Evolutionary conservation across 2,888 invertebrate genomes (phyloP), one percentile per base, ranked within the genome.

Genomic region (Drosophila tripunctata): DNA sequence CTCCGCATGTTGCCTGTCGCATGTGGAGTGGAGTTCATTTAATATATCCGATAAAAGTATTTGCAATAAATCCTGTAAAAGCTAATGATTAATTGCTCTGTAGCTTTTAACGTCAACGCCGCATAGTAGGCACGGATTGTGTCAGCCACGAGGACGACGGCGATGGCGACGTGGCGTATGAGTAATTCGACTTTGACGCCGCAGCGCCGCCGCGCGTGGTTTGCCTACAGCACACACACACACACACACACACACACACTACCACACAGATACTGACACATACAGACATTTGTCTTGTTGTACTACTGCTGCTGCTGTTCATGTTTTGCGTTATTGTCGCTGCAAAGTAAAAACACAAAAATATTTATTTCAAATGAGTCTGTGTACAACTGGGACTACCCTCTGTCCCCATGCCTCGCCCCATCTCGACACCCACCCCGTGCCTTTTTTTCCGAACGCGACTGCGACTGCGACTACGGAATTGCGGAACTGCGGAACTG

Each of bases 61-160:
- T 89, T 89, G 84, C 81, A 86, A 89, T 89, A 88, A 89, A 89
- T 89, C 88, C 86, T 82, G 83, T 80, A 86, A 89, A 84, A 88
- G 85, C 88, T 89, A 88, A 89, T 89, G 88, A 89, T 89, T 89
- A 89, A 89, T 89, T 89, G 75, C 75, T 76, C 67, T 81, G 78
- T 82, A 82, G 81, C 81, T 82, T 82, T 82, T 82, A 82, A 82
- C 81, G 85, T 82, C 81, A 82, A 82, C 85, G 81, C 51, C 81
- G 81, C 69, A 72, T 80, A 70, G 69, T 81, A 80, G 80, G 86
- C 83, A 86, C 83, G 83, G 86, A 83, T 86, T 84, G 76, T 83
- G 80, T 82, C 80, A 79, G 76, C 51, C 48, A 57, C 35, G 47
- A 52, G 38, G 35, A 48, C 33, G 17, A 15, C 47, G n/a, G 7